Base-by-base conservation (phyloP, 2,888 invertebrate species). In the Cheilosia scutellata region DNA sequence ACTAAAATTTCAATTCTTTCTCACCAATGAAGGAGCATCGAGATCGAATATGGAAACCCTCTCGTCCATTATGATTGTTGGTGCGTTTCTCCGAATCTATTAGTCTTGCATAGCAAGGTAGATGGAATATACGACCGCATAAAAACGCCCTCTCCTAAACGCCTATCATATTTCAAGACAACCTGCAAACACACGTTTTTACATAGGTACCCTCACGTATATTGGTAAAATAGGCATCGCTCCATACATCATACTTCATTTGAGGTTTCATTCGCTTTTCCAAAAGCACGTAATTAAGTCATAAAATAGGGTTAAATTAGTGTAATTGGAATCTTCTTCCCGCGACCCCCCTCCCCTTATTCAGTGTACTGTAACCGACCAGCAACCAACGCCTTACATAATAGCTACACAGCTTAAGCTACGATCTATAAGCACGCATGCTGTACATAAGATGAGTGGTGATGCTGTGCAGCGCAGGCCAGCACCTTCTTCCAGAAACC, bases 231-330 rank as follows among this genome's bases (percentile, higher is more conserved):
- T 37, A 71, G 11, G 31, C 66, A 55, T 29, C 40, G 66, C 63
- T 82, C 76, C 63, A 82, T 77, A 72, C 82, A 77, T 86, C 86
- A 86, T 76, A 44, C 71, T 68, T 58, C 80, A 86, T 86, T 86
- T 86, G 71, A 82, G 76, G 82, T 72, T 86, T 82, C 86, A 86
- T 86, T 82, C 86, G 72, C 49, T 76, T 82, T 40, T 82, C 77
- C 66, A 82, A 86, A 88, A 88, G 87, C 82, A 88, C 88, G 88
- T 89, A 89, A 89, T 89, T 89, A 89, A 89, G 89, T 88, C 89
- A 89, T 89, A 89, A 89, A 89, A 88, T 89, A 89, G 88, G 88
- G 88, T 87, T 88, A 88, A 89, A 89, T 89, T 88, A 89, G 88
- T 89, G 87, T 88, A 89, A 89, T 89, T 88, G 89, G 87, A 88